Evolutionary conservation across 1,140 invertebrate species (phyloP).

Genomic region (Cotesia glomerata): DNA sequence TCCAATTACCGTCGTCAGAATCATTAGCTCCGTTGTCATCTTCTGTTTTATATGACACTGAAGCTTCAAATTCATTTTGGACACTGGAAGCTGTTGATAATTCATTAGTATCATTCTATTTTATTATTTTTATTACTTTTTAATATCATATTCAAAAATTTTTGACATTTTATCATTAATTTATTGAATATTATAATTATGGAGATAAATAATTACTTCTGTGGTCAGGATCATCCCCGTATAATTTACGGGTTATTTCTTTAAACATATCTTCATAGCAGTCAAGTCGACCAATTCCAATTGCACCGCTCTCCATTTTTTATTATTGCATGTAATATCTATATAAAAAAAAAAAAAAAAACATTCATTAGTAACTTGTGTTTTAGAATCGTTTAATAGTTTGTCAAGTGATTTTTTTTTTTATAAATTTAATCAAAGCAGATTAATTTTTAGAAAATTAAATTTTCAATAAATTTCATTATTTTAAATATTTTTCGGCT

Average conservation of each 20-base stretch:
- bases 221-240: conserved; percentile 76
- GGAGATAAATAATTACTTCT: conserved; percentile 46
- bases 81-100: conserved; percentile 55
- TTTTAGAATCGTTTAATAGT: too few relatives aligned
- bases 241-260: conserved; percentile 88
- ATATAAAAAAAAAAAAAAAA: too few relatives aligned
- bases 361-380: too few relatives aligned
- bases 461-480: too few relatives aligned
- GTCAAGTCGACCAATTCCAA: conserved; percentile 65
- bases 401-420: too few relatives aligned
- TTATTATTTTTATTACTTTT: background rate
- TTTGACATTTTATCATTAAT: background rate
- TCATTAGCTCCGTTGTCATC: conserved; percentile 56
- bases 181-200: too few relatives aligned
- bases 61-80: conserved; percentile 61
- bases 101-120: background rate
- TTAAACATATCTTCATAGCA: conserved; percentile 81
- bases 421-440: too few relatives aligned
- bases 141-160: background rate
- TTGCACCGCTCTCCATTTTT: conserved; percentile 60
- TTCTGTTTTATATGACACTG: conserved; percentile 60
- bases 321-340: conserved; percentile 13
- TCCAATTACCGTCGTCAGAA: conserved; percentile 60
- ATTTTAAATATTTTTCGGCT: too few relatives aligned
- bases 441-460: too few relatives aligned